phyloP scores from a whole-genome alignment of 1,140 invertebrate species.

The Drosophila sucinea region DNA sequence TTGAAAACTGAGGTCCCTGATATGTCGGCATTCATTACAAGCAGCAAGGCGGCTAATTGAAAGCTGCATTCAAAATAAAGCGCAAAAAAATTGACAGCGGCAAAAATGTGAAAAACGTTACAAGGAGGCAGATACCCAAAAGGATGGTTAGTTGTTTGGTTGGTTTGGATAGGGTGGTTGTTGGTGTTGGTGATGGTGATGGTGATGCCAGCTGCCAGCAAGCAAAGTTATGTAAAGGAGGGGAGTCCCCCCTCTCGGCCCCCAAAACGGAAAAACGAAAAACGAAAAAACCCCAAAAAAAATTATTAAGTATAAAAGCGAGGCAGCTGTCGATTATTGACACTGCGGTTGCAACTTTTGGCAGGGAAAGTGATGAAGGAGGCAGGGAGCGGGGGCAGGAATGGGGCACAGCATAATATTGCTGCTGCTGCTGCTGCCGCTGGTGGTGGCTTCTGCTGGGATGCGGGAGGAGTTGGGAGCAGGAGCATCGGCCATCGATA shows the following conservation, averaged over 20 bases:
- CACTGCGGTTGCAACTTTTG: slow-evolving; percentile 62
- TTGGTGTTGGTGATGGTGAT: neutral
- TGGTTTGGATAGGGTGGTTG: slow-evolving; percentile 5
- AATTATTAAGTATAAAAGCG: slow-evolving; percentile 55
- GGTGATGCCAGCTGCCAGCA: slow-evolving; percentile 31
- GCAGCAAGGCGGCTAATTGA: slow-evolving; percentile 76
- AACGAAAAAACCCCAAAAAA: neutral
- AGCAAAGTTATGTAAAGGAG: slow-evolving; percentile 67
- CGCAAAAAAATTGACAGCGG: slow-evolving; percentile 47
- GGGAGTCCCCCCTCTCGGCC: slow-evolving; percentile 30
- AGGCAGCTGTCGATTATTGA: slow-evolving; percentile 80
- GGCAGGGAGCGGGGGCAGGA: neutral
- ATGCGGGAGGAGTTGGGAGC: neutral
- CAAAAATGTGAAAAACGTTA: slow-evolving; percentile 58
- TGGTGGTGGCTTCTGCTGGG: neutral
- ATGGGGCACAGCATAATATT: too few relatives aligned
- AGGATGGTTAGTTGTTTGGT: slow-evolving; percentile 9
- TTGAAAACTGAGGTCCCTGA: slow-evolving; percentile 12
- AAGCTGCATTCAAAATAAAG: slow-evolving; percentile 65
- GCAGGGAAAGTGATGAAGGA: slow-evolving; percentile 11
- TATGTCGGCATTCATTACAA: slow-evolving; percentile 76
- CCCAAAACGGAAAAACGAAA: too few relatives aligned
- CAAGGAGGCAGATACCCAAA: slow-evolving; percentile 10
- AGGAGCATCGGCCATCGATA: slow-evolving; percentile 58
- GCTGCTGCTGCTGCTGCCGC: too few relatives aligned